These are phyloP conservation scores for Platichthys stellatus DNA, from an alignment of 2,113 vertebrate genomes.

Conservation along the genomic window DNA sequence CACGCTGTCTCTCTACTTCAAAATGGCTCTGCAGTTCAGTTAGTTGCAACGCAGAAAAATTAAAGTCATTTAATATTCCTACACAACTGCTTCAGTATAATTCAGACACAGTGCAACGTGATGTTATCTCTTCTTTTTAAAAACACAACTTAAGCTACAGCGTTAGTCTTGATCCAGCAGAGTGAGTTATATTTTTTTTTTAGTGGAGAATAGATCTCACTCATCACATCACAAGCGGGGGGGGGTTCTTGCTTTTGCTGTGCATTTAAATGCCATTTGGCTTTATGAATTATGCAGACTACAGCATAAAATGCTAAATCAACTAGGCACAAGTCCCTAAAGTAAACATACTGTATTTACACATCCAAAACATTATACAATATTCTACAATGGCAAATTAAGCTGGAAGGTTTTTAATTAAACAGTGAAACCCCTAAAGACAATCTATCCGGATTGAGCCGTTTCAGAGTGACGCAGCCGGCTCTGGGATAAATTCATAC, in stretches of 20 bases:
- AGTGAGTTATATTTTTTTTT: not conserved
- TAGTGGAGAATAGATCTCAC: not conserved
- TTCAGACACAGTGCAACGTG: not conserved
- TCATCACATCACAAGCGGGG: slow-evolving; percentile 6
- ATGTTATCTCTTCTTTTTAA: not conserved
- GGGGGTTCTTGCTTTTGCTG: slow-evolving; percentile 27
- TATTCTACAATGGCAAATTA: slow-evolving; percentile 31
- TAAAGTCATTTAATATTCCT: not conserved
- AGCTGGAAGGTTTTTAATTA: slow-evolving; percentile 26
- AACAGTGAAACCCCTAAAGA: slow-evolving; percentile 49
- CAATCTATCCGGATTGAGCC: slow-evolving; percentile 21
- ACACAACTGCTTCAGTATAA: not conserved
- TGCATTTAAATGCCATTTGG: slow-evolving; percentile 59
- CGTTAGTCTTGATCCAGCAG: not conserved
- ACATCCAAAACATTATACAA: slow-evolving; percentile 38
- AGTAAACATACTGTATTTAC: slow-evolving; percentile 60
- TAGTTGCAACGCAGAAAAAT: not conserved
- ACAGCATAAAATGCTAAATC: slow-evolving; percentile 49
- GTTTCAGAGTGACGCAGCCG: slow-evolving; percentile 12
- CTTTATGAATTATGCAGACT: slow-evolving; percentile 58
- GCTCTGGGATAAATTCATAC: slow-evolving; percentile 26
- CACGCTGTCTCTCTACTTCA: slow-evolving; percentile 13
- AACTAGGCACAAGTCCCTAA: slow-evolving; percentile 38
- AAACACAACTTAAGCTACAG: not conserved
- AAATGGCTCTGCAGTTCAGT: slow-evolving; percentile 14